These are phyloP conservation scores for Equus quagga DNA, from an alignment of 2,113 vertebrate genomes.

Conservation along the genomic window DNA sequence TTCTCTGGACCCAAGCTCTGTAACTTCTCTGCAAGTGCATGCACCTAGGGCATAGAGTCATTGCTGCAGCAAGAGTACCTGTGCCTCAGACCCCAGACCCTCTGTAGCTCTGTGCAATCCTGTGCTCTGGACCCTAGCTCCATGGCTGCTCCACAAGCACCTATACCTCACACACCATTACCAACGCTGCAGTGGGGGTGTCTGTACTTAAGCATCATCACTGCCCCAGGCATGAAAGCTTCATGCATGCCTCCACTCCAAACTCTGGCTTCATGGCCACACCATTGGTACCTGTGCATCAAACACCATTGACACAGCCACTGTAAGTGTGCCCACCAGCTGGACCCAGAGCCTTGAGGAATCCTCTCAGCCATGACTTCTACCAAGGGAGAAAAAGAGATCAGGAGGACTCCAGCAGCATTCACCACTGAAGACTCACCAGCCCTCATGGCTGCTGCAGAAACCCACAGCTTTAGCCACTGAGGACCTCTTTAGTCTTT, in stretches of 20 bases:
- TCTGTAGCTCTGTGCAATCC: neutral
- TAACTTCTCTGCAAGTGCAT: neutral
- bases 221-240: neutral
- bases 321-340: neutral
- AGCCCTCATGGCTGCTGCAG: neutral
- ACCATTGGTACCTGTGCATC: neutral
- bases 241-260: neutral
- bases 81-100: neutral
- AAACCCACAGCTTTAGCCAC: neutral
- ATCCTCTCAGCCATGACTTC: neutral
- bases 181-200: neutral
- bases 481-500: neutral
- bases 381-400: neutral
- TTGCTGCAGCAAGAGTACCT: neutral
- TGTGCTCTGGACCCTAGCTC: neutral
- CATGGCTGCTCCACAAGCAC: neutral
- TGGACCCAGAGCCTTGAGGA: neutral
- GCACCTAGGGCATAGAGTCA: neutral
- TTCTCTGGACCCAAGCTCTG: neutral
- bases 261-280: neutral
- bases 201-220: neutral
- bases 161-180: neutral
- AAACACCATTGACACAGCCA: neutral
- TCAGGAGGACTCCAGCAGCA: neutral
- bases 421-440: neutral